Conservation (phyloP, 1,140 invertebrate genomes). For the Dendroctonus ponderosae region DNA sequence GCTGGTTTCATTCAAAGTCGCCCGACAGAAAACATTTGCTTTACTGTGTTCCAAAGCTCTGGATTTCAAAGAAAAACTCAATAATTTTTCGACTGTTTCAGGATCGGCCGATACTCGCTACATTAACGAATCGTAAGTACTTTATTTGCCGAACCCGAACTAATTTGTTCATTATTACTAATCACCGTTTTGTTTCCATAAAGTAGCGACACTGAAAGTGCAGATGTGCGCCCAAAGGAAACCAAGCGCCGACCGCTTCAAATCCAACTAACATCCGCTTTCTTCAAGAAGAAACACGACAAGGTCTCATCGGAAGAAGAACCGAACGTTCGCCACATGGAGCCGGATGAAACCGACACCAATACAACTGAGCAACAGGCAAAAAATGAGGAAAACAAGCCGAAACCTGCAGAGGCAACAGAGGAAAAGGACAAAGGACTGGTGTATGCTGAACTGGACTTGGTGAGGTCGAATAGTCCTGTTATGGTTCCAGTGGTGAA, state of each 20-base stretch:
- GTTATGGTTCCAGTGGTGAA: constrained; percentile 49
- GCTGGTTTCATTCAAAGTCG: too few relatives aligned
- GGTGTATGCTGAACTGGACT: constrained; percentile 62
- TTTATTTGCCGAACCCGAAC: background rate
- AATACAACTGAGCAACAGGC: constrained; percentile 33
- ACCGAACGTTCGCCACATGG: constrained; percentile 29
- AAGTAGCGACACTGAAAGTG: constrained; percentile 57
- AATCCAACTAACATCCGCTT: constrained; percentile 34
- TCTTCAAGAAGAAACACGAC: constrained; percentile 47
- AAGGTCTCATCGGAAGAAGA: constrained; percentile 36
- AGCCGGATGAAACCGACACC: constrained; percentile 27
- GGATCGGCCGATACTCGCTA: constrained; percentile 33
- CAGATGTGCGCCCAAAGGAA: constrained; percentile 49
- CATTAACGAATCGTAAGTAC: constrained; percentile 44
- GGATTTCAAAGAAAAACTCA: too few relatives aligned
- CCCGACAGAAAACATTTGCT: too few relatives aligned
- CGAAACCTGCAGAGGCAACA: constrained; percentile 7
- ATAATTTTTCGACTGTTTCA: constrained; percentile 30
- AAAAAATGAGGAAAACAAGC: constrained; percentile 34
- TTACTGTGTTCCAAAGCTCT: too few relatives aligned
- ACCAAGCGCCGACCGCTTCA: constrained; percentile 34
- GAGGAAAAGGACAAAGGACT: constrained; percentile 49
- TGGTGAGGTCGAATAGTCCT: constrained; percentile 47
- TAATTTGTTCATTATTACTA: background rate
- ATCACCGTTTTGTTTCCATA: constrained; percentile 2